Base-by-base conservation (phyloP, 1,140 invertebrate genomes). In the Sycobia sp. region DNA sequence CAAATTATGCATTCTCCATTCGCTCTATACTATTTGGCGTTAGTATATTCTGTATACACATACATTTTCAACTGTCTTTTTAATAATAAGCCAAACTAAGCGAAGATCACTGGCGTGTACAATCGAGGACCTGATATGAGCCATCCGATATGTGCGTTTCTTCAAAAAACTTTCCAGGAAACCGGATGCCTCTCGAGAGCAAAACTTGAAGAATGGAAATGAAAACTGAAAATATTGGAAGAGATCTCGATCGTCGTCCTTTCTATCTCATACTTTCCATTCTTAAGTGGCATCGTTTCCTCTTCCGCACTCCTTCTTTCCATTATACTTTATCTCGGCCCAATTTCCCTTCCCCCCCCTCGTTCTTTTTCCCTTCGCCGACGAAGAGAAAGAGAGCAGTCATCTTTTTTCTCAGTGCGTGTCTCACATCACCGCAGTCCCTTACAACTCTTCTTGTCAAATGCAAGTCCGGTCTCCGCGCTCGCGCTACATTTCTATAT, bases 331-430 rank as follows among this genome's bases (percentile, higher is more conserved):
- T 44, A 60, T 62, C 22, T 13, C 53, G 8, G 18, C 4, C 25
- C 14, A n/a, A 4, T 20, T 18, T n/a, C 16, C 4, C 16, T 16
- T 34, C n/a, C 3, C 22, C 29, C 36, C 32, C n/a, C 32, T 23
- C 46, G n/a, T 7, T 13, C 56, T 49, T 50, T 49, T 65, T 69
- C 55, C n/a, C 29, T 32, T 11, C 5, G 29, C 29, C 29, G 29
- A 4, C 11, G 29, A 10, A 3, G 18, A 43, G 51, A 44, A 44
- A 3, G 16, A 11, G 16, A 7, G 36, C 63, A 51, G 70, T 71
- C 71, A 72, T 77, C 71, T 73, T 77, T 77, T 73, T 74, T 69
- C 69, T 67, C 65, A 61, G 51, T n/a, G n/a, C 67, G 63, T 62
- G 63, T 73, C 64, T 67, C 67, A 72, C 76, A 70, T n/a, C n/a